Conservation (phyloP, 2,888 invertebrate genomes). For the Macaria notata region DNA sequence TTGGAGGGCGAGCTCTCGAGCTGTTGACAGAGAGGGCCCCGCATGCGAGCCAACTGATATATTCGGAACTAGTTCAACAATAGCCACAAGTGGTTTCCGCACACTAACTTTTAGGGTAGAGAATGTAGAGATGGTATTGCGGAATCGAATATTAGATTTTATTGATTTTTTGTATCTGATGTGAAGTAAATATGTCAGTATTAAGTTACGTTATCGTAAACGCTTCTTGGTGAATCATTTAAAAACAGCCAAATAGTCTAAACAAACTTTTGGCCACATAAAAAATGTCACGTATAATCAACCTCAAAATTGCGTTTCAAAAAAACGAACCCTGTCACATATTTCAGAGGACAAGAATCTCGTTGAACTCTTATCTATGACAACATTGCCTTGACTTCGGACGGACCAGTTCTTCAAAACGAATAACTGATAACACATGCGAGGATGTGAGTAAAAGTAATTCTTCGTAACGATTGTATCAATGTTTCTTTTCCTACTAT, state of each 20-base stretch:
- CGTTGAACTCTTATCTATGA: slow-evolving; percentile 26
- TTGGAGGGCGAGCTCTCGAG: slow-evolving; percentile 16
- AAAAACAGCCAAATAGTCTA: too few relatives aligned
- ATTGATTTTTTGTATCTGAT: background rate
- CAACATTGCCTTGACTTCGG: slow-evolving; percentile 11
- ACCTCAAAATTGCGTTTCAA: too few relatives aligned
- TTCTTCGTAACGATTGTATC: slow-evolving; percentile 22
- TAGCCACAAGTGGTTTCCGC: slow-evolving; percentile 20
- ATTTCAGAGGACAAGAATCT: too few relatives aligned
- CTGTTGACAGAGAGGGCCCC: slow-evolving; percentile 19
- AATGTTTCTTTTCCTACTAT: slow-evolving; percentile 27
- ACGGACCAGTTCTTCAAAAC: slow-evolving; percentile 12
- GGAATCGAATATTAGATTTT: background rate
- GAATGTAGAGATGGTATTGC: slow-evolving; percentile 3
- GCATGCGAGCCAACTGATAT: slow-evolving; percentile 13
- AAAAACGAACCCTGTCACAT: too few relatives aligned
- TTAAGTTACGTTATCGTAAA: too few relatives aligned
- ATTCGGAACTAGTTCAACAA: slow-evolving; percentile 21
- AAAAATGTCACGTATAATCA: too few relatives aligned
- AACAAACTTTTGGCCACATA: too few relatives aligned
- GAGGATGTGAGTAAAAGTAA: slow-evolving; percentile 12
- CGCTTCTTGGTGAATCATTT: too few relatives aligned
- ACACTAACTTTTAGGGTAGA: slow-evolving; percentile 14
- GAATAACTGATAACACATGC: slow-evolving; percentile 19
- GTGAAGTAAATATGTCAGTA: background rate